phyloP scores from a whole-genome alignment of 2,113 vertebrate species.

The Psettodes erumei region DNA sequence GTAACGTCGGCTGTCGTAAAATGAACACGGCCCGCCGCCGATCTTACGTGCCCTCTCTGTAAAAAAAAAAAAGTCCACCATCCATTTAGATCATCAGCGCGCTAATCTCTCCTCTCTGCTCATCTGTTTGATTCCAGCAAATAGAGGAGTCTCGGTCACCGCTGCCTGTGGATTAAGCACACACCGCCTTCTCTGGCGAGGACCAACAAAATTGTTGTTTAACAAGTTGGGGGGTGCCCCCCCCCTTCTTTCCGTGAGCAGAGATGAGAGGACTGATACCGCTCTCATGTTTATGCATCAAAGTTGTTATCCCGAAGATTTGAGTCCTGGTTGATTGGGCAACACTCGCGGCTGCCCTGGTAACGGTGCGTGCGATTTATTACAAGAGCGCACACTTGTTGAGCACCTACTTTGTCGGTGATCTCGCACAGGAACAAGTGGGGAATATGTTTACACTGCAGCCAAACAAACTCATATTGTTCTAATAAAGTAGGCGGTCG shows the following conservation, averaged over 20 bases:
- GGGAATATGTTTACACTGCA: not conserved
- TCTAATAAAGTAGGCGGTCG: not conserved
- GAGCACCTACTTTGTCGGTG: no score
- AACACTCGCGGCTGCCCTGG: not conserved
- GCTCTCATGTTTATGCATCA: not conserved
- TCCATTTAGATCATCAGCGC: slow-evolving; percentile 37
- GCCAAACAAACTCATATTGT: not conserved
- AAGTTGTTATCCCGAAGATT: not conserved
- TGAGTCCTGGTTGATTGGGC: not conserved
- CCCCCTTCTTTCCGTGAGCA: no score
- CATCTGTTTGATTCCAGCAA: slow-evolving; percentile 22
- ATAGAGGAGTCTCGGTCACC: slow-evolving; percentile 18
- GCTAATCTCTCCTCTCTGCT: slow-evolving; percentile 28
- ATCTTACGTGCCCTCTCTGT: slow-evolving; percentile 12
- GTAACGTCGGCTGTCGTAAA: not conserved
- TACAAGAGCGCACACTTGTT: not conserved
- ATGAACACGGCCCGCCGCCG: not conserved
- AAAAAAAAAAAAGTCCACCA: slow-evolving; percentile 18
- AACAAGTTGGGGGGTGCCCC: no score
- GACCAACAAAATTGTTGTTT: no score
- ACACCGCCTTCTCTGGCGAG: not conserved
- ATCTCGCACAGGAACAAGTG: no score
- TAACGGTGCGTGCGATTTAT: not conserved
- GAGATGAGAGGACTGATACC: no score
- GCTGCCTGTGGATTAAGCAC: slow-evolving; percentile 19